These are phyloP conservation scores for Spodoptera littoralis DNA, from an alignment of 2,888 invertebrate genomes.

Conservation along the genomic window DNA sequence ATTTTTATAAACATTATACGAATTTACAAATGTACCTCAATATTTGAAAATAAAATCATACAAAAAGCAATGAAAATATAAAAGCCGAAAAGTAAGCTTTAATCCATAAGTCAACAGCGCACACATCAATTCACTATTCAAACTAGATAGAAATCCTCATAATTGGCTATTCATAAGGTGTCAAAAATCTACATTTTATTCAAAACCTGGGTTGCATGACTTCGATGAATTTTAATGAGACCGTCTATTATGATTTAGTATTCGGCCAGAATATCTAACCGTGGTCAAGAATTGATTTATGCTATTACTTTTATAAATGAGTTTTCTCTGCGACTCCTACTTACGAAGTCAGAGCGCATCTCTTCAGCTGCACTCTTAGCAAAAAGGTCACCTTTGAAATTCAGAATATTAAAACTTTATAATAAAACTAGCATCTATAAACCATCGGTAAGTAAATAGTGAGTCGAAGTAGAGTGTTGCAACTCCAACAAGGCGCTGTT, in stretches of 20 bases:
- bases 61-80: too few species aligned
- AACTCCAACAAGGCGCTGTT: slow-evolving; percentile 70
- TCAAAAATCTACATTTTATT: slow-evolving; percentile 65
- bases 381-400: slow-evolving; percentile 32
- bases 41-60: too few species aligned
- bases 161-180: slow-evolving; percentile 59
- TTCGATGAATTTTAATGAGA: slow-evolving; percentile 74
- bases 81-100: background rate
- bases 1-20: too few species aligned
- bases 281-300: slow-evolving; percentile 76
- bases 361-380: slow-evolving; percentile 42
- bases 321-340: slow-evolving; percentile 61
- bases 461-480: slow-evolving; percentile 63
- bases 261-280: slow-evolving; percentile 69
- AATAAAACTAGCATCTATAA: slow-evolving; percentile 57
- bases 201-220: slow-evolving; percentile 69
- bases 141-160: slow-evolving; percentile 29
- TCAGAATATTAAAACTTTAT: slow-evolving; percentile 34
- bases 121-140: slow-evolving; percentile 31
- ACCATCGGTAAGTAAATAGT: slow-evolving; percentile 68
- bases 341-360: slow-evolving; percentile 51
- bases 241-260: slow-evolving; percentile 72
- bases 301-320: slow-evolving; percentile 72
- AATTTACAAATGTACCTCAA: too few species aligned
- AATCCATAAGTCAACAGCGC: slow-evolving; percentile 12